A percentile compares a stretch with the other conserved stretches of the same genome.
Conservation (phyloP, 2,797 vertebrate species). For the Clarias fuscus region DNA sequence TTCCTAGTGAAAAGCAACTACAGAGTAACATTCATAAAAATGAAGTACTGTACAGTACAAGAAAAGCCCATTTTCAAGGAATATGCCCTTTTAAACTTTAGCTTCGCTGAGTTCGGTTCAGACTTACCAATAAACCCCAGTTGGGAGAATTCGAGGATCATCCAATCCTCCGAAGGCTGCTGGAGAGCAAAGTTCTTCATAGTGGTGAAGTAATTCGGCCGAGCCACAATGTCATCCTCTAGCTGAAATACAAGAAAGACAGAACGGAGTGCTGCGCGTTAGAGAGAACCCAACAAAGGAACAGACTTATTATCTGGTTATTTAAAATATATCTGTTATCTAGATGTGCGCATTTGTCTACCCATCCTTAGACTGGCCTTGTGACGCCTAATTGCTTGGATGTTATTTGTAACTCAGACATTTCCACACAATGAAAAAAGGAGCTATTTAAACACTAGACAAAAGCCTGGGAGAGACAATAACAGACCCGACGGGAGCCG, state of each 20-base stretch:
- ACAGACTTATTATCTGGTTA: constrained; percentile 29
- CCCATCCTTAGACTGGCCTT: background rate
- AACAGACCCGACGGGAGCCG: constrained; percentile 8
- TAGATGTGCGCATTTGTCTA: background rate
- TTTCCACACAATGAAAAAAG: background rate
- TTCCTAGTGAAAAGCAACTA: background rate
- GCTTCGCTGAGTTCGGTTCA: background rate
- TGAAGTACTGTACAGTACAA: background rate
- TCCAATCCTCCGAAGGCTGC: constrained; percentile 97
- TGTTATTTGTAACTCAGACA: constrained; percentile 14
- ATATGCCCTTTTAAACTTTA: background rate
- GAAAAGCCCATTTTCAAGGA: background rate
- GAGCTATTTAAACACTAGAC: constrained; percentile 21
- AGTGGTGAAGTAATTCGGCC: constrained; percentile 96
- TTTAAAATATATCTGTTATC: constrained; percentile 17
- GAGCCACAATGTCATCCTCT: constrained; percentile 97
- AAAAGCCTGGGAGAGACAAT: constrained; percentile 13
- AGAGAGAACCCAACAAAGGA: background rate
- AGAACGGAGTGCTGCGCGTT: background rate
- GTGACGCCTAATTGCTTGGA: background rate
- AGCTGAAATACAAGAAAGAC: constrained; percentile 71
- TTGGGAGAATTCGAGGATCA: constrained; percentile 98
- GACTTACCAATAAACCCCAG: constrained; percentile 94
- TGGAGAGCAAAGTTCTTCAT: constrained; percentile 99
- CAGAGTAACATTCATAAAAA: background rate